Conservation (phyloP, 2,797 vertebrate species). For the Echiichthys vipera region DNA sequence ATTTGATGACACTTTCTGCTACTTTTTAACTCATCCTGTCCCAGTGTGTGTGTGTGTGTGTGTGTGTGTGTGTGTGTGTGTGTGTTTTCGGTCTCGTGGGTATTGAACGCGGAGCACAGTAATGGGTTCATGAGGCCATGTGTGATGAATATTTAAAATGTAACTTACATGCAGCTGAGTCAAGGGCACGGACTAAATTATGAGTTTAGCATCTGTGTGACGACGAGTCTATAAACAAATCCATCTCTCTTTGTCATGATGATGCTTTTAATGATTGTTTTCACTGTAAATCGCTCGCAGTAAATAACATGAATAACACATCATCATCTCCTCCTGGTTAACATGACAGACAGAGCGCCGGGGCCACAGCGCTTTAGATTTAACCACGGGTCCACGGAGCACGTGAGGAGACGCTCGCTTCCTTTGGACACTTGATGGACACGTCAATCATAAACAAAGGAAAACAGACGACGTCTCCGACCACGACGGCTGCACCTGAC, state of each 20-base stretch:
- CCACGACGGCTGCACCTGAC: too few species aligned
- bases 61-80: too few species aligned
- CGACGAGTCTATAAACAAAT: constrained; percentile 40
- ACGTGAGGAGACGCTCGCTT: too few species aligned
- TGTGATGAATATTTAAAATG: constrained; percentile 82
- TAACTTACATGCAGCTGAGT: constrained; percentile 63
- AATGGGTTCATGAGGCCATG: constrained; percentile 70
- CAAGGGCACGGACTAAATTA: constrained; percentile 67
- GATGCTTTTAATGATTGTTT: constrained; percentile 11
- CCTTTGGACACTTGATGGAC: too few species aligned
- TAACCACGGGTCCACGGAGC: too few species aligned
- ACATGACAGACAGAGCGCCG: too few species aligned
- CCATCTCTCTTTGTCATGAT: background rate
- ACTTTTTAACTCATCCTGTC: constrained; percentile 70
- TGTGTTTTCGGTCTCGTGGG: constrained; percentile 42
- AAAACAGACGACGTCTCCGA: too few species aligned
- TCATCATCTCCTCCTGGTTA: too few species aligned
- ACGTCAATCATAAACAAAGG: too few species aligned
- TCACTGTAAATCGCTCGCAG: background rate
- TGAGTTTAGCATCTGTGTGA: constrained; percentile 47
- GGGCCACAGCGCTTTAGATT: too few species aligned
- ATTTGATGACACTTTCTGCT: constrained; percentile 70
- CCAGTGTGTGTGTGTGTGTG: constrained; percentile 15
- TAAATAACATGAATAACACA: constrained; percentile 10
- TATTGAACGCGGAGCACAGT: constrained; percentile 59